These are phyloP conservation scores for Florisuga fusca DNA, from an alignment of 2,797 vertebrate genomes.

Conservation along the genomic window DNA sequence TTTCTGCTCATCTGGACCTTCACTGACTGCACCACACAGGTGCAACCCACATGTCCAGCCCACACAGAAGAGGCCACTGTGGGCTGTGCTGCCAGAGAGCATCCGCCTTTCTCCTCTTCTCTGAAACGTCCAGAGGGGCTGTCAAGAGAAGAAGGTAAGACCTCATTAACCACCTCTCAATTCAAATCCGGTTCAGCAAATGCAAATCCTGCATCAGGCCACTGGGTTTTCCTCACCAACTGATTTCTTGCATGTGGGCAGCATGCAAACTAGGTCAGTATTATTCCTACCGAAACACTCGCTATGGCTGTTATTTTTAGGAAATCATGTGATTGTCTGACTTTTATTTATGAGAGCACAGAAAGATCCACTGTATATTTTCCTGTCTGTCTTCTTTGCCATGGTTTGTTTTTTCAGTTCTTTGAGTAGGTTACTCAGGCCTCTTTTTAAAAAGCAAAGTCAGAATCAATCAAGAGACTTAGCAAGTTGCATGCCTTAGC, in stretches of 20 bases:
- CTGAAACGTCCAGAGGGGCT: background rate
- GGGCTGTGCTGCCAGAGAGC: background rate
- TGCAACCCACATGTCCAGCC: background rate
- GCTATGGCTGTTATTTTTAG: conserved; percentile 63
- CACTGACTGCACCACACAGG: background rate
- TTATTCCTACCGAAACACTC: conserved; percentile 45
- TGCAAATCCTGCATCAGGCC: background rate
- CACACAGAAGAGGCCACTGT: background rate
- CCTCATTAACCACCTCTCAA: background rate
- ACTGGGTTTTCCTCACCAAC: background rate
- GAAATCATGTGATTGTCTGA: conserved; percentile 57
- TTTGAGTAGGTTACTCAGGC: background rate
- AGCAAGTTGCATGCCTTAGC: background rate
- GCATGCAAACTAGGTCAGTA: conserved; percentile 60
- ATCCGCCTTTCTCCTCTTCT: background rate
- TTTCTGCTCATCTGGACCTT: background rate
- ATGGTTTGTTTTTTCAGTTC: conserved; percentile 1
- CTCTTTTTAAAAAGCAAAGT: conserved; percentile 10
- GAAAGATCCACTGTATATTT: conserved; percentile 53
- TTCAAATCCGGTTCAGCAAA: conserved; percentile 3
- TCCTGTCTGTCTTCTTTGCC: conserved; percentile 27
- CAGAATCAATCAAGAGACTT: background rate
- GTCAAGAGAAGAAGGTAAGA: background rate
- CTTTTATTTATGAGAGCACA: conserved; percentile 57
- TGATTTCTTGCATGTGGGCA: background rate